Percentiles rank a stretch among this genome's conserved stretches.
Evolutionary conservation across 2,888 invertebrate genomes (phyloP).

Genomic region (Leptinotarsa peninsularis): DNA sequence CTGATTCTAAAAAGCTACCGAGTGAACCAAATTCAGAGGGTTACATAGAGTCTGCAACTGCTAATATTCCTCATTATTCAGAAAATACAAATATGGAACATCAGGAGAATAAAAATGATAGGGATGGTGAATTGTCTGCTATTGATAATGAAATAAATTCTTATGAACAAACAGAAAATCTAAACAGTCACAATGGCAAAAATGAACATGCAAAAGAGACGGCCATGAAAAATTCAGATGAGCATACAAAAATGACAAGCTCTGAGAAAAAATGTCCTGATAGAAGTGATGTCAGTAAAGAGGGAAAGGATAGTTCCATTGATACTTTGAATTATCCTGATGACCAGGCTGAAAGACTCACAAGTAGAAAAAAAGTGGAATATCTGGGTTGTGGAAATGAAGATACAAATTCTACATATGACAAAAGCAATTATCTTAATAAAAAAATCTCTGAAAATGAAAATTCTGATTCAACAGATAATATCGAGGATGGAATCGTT

Average conservation of each 20-base stretch:
- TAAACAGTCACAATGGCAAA: not conserved
- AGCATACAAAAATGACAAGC: not conserved
- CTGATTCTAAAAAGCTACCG: too few species aligned
- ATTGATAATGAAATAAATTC: not conserved
- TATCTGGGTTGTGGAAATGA: not conserved
- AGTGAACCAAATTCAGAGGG: too few species aligned
- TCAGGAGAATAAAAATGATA: not conserved
- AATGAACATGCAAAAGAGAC: not conserved
- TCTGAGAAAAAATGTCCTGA: not conserved
- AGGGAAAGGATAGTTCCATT: not conserved
- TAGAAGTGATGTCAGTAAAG: not conserved
- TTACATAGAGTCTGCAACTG: not conserved
- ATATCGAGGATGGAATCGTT: not conserved
- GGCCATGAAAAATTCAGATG: not conserved
- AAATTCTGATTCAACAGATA: constrained; percentile 9
- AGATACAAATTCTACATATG: not conserved
- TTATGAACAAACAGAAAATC: not conserved
- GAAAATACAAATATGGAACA: not conserved
- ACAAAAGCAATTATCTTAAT: not conserved
- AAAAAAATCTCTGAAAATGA: not conserved
- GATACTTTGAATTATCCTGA: not conserved
- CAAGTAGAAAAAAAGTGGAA: not conserved
- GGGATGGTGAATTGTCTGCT: not conserved
- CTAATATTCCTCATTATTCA: not conserved
- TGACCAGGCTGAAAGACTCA: not conserved